Evolutionary conservation across 1,140 invertebrate species (phyloP), one percentile per base, ranked within the genome.

Genomic region (Venustaconcha ellipsiformis): DNA sequence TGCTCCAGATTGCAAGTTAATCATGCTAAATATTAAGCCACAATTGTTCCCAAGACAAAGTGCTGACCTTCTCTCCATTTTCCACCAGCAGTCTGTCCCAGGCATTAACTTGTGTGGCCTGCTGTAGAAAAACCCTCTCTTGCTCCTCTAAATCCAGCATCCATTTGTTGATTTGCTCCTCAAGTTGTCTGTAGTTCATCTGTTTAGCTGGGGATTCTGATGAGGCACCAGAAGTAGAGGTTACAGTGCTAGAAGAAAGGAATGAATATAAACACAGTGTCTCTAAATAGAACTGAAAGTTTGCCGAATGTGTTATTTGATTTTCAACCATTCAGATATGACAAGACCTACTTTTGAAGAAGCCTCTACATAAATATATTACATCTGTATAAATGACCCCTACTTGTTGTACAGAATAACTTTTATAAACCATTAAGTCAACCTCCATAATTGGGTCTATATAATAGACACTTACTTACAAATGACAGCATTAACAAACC

Each of bases 101-200:
- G 13, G 94, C 94, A 89, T 98, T 99, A 20, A 99, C 94, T 90
- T 98, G 95, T 14, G 95, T 95, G 2, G 97, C 96, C 90, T 99
- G 97, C 88, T 96, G 95, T 59, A 97, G 93, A 88, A 99, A 99
- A 2, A 94, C 92, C 88, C 95, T 96, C 86, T 98, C 97, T 86
- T 98, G 96, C 80, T 98, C 96, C 84, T 97, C 95, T 17, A 99
- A 90, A 84, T 98, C 96, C 18, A 95, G 86, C 0, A 95, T 97
- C 96, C 97, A 99, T 89, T 99, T 98, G 87, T 98, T 99, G 65
- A 98, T 96, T 2, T 93, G 92, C 84, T 99, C 97, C 89, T 99
- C 96, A 26, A 99, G 88, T 86, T 98, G 95, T 30, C 94, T 93
- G 86, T 97, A 99, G 20, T 93, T 96, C 84, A 98, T 93, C 70